A percentile compares a stretch with the other conserved stretches of the same genome.
Evolutionary conservation across 2,113 vertebrate genomes (phyloP).

Genomic region (Carlito syrichta): DNA sequence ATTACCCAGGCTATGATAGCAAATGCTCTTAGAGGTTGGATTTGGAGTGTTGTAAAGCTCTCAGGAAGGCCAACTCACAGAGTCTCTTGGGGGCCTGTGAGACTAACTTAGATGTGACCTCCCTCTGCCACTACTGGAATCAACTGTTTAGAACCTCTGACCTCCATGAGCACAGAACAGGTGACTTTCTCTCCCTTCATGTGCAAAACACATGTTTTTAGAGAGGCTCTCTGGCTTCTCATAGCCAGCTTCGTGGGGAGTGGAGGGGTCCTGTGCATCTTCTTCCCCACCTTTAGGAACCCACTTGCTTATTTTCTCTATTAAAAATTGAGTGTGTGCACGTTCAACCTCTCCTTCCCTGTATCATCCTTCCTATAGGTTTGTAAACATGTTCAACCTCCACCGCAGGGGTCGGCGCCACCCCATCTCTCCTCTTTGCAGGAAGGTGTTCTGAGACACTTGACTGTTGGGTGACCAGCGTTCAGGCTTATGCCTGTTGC

Average conservation of each 20-base stretch:
- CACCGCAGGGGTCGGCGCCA: no score
- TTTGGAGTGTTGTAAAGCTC: not conserved
- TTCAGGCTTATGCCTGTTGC: not conserved
- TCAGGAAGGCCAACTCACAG: not conserved
- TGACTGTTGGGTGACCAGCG: not conserved
- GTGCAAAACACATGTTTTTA: not conserved
- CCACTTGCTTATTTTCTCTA: not conserved
- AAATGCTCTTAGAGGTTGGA: not conserved
- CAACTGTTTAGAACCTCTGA: no score
- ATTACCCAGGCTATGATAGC: no score
- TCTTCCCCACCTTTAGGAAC: not conserved
- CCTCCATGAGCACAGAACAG: not conserved
- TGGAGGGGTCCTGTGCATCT: not conserved
- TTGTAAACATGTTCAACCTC: not conserved
- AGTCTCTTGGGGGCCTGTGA: not conserved
- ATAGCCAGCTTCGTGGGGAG: not conserved
- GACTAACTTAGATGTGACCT: not conserved
- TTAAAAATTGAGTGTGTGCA: not conserved
- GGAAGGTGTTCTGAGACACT: not conserved
- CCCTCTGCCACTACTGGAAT: not conserved
- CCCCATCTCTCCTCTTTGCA: not conserved
- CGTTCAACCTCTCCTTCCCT: not conserved
- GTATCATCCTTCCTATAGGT: not conserved
- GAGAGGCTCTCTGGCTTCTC: not conserved
- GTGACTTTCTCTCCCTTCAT: no score